Evolutionary conservation across 2,888 invertebrate genomes (phyloP).

Genomic region (Sphecodes monilicornis): DNA sequence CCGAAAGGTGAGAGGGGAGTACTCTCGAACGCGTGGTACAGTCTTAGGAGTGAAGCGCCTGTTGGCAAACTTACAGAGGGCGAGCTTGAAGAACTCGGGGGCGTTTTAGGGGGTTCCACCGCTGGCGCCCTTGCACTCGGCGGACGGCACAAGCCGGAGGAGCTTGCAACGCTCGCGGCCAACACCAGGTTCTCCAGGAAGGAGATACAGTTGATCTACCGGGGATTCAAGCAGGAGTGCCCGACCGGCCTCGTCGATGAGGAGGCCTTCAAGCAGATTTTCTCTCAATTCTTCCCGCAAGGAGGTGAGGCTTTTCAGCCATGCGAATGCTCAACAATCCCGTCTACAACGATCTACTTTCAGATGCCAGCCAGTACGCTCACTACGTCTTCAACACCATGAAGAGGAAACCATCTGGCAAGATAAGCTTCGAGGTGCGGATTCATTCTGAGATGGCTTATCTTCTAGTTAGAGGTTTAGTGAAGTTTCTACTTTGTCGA

Average conservation of each 20-base stretch:
- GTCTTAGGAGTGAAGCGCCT: conserved; percentile 74
- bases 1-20: conserved; percentile 67
- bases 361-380: conserved; percentile 95
- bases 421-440: conserved; percentile 95
- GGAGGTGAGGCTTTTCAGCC: conserved; percentile 88
- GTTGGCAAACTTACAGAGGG: conserved; percentile 87
- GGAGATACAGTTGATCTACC: conserved; percentile 95
- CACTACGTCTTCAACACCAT: conserved; percentile 97
- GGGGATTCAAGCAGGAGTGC: conserved; percentile 96
- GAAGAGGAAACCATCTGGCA: conserved; percentile 92
- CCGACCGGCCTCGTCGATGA: conserved; percentile 95
- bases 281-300: conserved; percentile 95
- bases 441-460: too few relatives aligned
- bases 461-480: too few relatives aligned
- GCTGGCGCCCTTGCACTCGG: conserved; percentile 85
- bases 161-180: conserved; percentile 90
- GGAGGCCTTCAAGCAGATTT: conserved; percentile 94
- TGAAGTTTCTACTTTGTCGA: too few relatives aligned
- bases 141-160: conserved; percentile 91
- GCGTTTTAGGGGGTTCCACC: conserved; percentile 82
- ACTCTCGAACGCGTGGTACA: conserved; percentile 78
- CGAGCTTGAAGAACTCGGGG: conserved; percentile 88
- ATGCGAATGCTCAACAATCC: neutral
- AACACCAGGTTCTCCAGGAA: conserved; percentile 92
- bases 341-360: conserved; percentile 64